Evolutionary conservation across 2,888 invertebrate genomes (phyloP), one percentile per base, ranked within the genome.

Genomic region (Leucania comma): DNA sequence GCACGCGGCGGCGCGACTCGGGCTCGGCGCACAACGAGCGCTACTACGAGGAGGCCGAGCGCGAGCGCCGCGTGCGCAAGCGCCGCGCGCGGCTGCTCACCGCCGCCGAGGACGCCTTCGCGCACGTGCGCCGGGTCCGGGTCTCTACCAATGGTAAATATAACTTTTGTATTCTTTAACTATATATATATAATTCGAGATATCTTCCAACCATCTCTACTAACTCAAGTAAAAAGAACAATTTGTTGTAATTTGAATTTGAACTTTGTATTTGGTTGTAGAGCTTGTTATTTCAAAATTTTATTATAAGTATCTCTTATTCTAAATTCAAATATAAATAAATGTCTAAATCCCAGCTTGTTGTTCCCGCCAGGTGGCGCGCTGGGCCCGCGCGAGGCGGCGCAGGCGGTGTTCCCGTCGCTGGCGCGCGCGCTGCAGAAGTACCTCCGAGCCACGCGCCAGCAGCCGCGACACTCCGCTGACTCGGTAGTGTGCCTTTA

Each of bases 41-140:
- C 48, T 99, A 99, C 94, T 99, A 99, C 93, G 99, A 99, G 92
- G 99, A 99, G 93, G 98, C 99, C 89, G 99, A 99, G 93, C 99
- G 99, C 87, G 99, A 99, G 90, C 96, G 99, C 6, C 96, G 99
- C 69, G 99, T 99, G 69, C 97, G 98, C 88, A 99, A 99, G 93
- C 96, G 99, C 0, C 97, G 98, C 72, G 99, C 99, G 5, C 96
- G 99, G 26, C 96, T 99, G 53, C 97, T 99, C 68, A 98, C 98
- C 1, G 99, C 99, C 0, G 98, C 99, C 0, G 99, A 99, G 93
- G 99, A 99, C 90, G 99, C 99, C 1, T 99, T 99, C 93, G 99
- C 99, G 17, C 99, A 99, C 90, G 99, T 99, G 80, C 98, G 98
- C 87, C 96, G 99, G 50, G 97, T 99, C 77, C 95, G 96, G 0